Evolutionary conservation across 1,140 invertebrate species (phyloP), one percentile per base, ranked within the genome.

Genomic region (Hyposmocoma kahamanoa): DNA sequence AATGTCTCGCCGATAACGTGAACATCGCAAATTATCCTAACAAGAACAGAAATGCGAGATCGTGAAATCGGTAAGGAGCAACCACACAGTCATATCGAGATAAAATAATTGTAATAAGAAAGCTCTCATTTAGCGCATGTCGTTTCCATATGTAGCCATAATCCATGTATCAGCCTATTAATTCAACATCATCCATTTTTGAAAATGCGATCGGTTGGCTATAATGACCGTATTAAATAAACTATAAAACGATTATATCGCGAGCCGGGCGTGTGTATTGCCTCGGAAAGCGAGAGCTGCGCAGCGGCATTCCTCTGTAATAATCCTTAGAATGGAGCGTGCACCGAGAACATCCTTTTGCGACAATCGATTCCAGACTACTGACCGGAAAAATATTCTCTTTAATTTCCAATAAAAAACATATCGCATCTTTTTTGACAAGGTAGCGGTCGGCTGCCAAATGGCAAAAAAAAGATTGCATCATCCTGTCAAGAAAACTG

Each of bases 301-400:
- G 36, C 51, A 63, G 66, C 69, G 51, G 66, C 78, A 84, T 83
- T 84, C 81, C 78, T 57, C 61, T 28, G 59, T 83, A 82, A 84
- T 81, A 73, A 62, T 72, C 73, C 72, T 73, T 69, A 78, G 66
- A 67, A 73, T 57, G 67, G 64, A 59, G 38, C 32, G 22, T 1
- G 42, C 42, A 56, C 47, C 54, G 61, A 52, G 62, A 59, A 63
- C 65, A 59, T 65, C 50, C 56, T 64, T 55, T 66, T 72, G 66
- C 67, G 67, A 72, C 68, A 69, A 48, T 62, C 52, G 50, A 57
- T 62, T 36, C 32, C 32, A 36, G 32, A 36, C 15, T 17, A 36
- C 32, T 36, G 32, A 17, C 32, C 32, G 32, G n/a, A 36, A 36
- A 34, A 36, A 17, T 17, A 17, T 36, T 36, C 32, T 36, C 18